phyloP scores from a whole-genome alignment of 2,797 vertebrate genomes.

The Miichthys miiuy region DNA sequence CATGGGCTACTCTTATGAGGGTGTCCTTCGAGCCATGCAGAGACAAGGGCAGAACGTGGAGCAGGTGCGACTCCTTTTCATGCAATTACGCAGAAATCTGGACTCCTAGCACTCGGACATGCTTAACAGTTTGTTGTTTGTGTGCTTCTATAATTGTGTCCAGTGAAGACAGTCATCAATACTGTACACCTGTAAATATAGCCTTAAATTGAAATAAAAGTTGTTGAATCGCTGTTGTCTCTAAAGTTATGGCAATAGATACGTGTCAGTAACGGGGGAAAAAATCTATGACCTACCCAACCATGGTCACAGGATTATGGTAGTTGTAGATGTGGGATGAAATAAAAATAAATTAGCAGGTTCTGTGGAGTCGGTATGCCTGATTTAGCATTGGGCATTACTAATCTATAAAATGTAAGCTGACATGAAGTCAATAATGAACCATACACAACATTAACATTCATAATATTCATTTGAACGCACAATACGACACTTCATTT shows the following conservation, averaged over 20 bases:
- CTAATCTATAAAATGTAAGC: background rate
- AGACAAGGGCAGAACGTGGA: conserved; percentile 97
- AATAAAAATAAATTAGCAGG: background rate
- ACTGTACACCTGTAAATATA: conserved; percentile 11
- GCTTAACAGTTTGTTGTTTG: conserved; percentile 4
- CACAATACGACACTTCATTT: background rate
- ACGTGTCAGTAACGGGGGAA: background rate
- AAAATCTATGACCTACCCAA: conserved; percentile 5
- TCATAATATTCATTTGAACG: background rate
- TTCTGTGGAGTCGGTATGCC: background rate
- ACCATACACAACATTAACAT: background rate
- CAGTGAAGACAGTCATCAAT: conserved; percentile 5
- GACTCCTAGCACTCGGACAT: conserved; percentile 19
- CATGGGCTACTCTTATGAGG: conserved; percentile 97
- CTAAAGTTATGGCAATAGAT: conserved; percentile 9
- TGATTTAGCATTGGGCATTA: background rate
- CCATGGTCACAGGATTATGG: background rate
- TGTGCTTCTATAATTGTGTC: conserved; percentile 26
- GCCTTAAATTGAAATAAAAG: conserved; percentile 45
- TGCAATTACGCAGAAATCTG: conserved; percentile 18
- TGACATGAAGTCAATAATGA: background rate
- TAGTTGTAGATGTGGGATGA: background rate
- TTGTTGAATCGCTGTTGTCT: conserved; percentile 33
- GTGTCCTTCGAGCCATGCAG: conserved; percentile 95
- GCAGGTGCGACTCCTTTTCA: conserved; percentile 86